Evolutionary conservation across 1,140 invertebrate genomes (phyloP), one percentile per base, ranked within the genome.

Genomic region (Liolophura sinensis): DNA sequence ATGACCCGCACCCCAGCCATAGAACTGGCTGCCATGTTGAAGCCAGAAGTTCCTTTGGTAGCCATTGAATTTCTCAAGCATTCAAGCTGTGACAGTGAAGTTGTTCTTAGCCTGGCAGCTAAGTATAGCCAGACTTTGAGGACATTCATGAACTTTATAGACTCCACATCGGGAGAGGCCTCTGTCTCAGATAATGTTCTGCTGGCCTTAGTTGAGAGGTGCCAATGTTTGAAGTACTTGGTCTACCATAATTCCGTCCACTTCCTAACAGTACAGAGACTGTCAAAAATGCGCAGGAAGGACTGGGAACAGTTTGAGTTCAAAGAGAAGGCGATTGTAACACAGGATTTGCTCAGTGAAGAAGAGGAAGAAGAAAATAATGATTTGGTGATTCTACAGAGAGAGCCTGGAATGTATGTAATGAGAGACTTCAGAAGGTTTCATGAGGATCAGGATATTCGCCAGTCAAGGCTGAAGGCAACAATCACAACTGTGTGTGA

Each of bases 41-140:
- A 62, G 51, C 70, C 74, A 24, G 70, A 76, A 25, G 63, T 74
- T 14, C 74, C 76, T 5, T 24, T 78, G 5, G 65, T 55, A 18
- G 55, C 56, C 22, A 24, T 78, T 7, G 27, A 40, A 9, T 72
- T 71, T 40, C 65, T 75, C 27, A 70, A 68, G 49, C 71, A 72
- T 62, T 72, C 73, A 0, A 60, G 63, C 4, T 69, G 71, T 62
- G 67, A 67, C 31, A 47, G 52, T 49, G 25, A 68, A n/a, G 51
- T 68, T 20, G 54, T 78, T n/a, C 25, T 27, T n/a, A 51, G 65
- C 11, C 12, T 78, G 20, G 62, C 66, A 4, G 68, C 70, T 14
- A 76, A 71, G 31, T 74, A 66, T 57, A 24, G 61, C 15, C 51
- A 54, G 1, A 69, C 70, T 6, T 50, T 78, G 18, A 69, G 63